Conservation (phyloP, 2,113 vertebrate species). For the Terrapene triunguis region DNA sequence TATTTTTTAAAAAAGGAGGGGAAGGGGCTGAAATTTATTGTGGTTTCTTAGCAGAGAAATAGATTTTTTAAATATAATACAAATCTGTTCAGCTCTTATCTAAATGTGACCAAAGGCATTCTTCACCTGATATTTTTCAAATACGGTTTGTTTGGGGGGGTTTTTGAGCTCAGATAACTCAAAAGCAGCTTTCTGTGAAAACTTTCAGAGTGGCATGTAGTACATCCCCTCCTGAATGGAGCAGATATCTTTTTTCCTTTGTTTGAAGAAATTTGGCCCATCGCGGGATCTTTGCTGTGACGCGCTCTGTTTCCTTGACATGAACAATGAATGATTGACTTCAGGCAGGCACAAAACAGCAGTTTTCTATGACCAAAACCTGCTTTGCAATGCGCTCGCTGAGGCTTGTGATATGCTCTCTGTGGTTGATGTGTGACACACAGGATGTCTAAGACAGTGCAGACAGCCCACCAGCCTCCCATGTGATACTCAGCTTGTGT, state of each 20-base stretch:
- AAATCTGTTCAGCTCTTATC: not conserved
- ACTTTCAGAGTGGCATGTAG: not conserved
- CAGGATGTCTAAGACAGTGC: too few relatives aligned
- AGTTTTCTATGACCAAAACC: too few relatives aligned
- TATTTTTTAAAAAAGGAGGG: rapidly evolving
- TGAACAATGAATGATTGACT: too few relatives aligned
- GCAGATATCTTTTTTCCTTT: not conserved
- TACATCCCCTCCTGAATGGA: not conserved
- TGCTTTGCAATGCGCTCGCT: too few relatives aligned
- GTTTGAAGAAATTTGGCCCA: not conserved
- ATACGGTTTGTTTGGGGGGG: too few relatives aligned
- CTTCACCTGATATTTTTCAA: not conserved
- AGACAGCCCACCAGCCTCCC: too few relatives aligned
- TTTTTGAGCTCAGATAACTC: not conserved
- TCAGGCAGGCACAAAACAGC: too few relatives aligned
- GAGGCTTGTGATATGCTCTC: too few relatives aligned
- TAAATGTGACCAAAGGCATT: not conserved
- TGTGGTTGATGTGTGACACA: too few relatives aligned
- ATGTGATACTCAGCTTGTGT: too few relatives aligned
- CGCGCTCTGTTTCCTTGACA: too few relatives aligned
- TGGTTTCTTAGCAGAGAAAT: not conserved
- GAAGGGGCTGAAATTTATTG: not conserved
- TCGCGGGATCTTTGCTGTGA: too few relatives aligned
- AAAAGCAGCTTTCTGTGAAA: not conserved
- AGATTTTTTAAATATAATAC: not conserved